A percentile compares a stretch with the other conserved stretches of the same genome.
phyloP scores from a whole-genome alignment of 2,797 vertebrate genomes.

The Lithobates pipiens region DNA sequence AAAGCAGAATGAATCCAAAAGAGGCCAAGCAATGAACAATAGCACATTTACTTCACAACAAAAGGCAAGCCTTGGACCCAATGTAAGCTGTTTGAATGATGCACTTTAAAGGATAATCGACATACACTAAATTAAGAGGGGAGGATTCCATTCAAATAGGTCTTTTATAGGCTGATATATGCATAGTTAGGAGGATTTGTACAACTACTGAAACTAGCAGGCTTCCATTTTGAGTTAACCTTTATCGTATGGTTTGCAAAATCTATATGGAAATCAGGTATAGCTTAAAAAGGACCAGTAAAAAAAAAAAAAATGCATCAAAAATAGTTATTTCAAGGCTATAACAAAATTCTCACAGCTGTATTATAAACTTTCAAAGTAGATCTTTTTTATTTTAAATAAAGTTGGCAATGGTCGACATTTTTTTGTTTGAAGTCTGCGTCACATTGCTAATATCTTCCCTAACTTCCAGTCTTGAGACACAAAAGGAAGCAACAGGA shows the following conservation, averaged over 20 bases:
- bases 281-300: not conserved
- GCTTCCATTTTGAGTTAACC: slow-evolving; percentile 1
- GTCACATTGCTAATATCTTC: too few species aligned
- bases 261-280: not conserved
- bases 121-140: slow-evolving; percentile 48
- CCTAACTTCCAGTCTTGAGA: too few species aligned
- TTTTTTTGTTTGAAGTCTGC: too few species aligned
- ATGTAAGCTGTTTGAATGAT: slow-evolving; percentile 82
- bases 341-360: too few species aligned
- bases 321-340: not conserved
- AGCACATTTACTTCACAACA: slow-evolving; percentile 73
- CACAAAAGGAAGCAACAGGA: too few species aligned
- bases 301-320: not conserved
- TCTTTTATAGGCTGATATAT: not conserved
- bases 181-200: not conserved
- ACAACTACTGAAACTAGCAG: not conserved
- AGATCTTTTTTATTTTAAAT: too few species aligned
- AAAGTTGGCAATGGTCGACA: too few species aligned
- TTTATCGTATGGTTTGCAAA: not conserved
- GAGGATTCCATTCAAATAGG: not conserved
- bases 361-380: too few species aligned
- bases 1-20: slow-evolving; percentile 57
- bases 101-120: slow-evolving; percentile 75
- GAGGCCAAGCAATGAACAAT: slow-evolving; percentile 69
- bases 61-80: slow-evolving; percentile 75